A percentile compares a stretch with the other conserved stretches of the same genome.
Conservation (phyloP, 2,888 invertebrate species). For the Rhimphoctona megacephalus region DNA sequence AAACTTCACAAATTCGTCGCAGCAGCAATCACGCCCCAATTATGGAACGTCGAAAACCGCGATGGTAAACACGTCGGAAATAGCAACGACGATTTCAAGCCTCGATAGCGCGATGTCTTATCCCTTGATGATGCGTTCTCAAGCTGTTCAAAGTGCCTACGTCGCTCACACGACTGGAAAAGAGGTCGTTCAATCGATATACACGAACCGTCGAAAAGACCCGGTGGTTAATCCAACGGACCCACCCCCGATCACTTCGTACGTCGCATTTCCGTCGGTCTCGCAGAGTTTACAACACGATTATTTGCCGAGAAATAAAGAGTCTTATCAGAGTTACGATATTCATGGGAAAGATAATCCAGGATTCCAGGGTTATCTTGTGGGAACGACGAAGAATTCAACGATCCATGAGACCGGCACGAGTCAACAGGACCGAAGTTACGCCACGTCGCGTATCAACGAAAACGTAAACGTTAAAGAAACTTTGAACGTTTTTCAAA, state of each 20-base stretch:
- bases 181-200: slow-evolving; percentile 65
- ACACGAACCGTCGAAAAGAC: slow-evolving; percentile 70
- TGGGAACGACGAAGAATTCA: slow-evolving; percentile 49
- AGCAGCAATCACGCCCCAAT: slow-evolving; percentile 4
- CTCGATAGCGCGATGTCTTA: slow-evolving; percentile 35
- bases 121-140: slow-evolving; percentile 60
- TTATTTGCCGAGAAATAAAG: slow-evolving; percentile 72
- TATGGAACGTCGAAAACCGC: slow-evolving; percentile 9
- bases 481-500: slow-evolving; percentile 70
- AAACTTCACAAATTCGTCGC: slow-evolving; percentile 60
- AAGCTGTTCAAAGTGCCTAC: slow-evolving; percentile 72
- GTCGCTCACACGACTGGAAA: slow-evolving; percentile 72
- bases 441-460: slow-evolving; percentile 40
- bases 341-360: slow-evolving; percentile 63
- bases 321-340: slow-evolving; percentile 68
- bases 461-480: slow-evolving; percentile 70
- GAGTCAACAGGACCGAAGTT: slow-evolving; percentile 57
- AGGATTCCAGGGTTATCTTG: slow-evolving; percentile 63
- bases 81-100: slow-evolving; percentile 7
- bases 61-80: slow-evolving; percentile 8
- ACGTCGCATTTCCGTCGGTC: slow-evolving; percentile 47
- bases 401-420: slow-evolving; percentile 47
- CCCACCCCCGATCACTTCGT: slow-evolving; percentile 38
- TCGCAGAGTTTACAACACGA: slow-evolving; percentile 74
- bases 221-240: slow-evolving; percentile 53